Evolutionary conservation across 2,888 invertebrate genomes (phyloP), one percentile per base, ranked within the genome.

Genomic region (Cabera pusaria): DNA sequence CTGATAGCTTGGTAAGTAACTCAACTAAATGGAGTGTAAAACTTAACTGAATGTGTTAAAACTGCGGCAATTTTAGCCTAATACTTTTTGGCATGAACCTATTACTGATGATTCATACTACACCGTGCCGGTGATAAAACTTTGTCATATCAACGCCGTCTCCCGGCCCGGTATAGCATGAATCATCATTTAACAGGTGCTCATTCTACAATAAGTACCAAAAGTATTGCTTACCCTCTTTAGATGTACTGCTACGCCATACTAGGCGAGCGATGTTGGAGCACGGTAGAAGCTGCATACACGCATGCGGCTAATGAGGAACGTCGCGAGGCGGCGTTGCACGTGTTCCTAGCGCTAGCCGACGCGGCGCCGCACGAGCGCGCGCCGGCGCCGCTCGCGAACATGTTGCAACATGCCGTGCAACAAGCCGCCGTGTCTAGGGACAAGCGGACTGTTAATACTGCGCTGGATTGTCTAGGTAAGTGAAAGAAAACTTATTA

Each of bases 171-270:
- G n/a, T n/a, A n/a, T n/a, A n/a, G n/a, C n/a, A n/a, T n/a, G n/a
- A n/a, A n/a, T n/a, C n/a, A n/a, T n/a, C n/a, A n/a, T n/a, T n/a
- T n/a, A n/a, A n/a, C n/a, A n/a, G n/a, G n/a, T n/a, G n/a, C n/a
- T n/a, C n/a, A n/a, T n/a, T n/a, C n/a, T n/a, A n/a, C n/a, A n/a
- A n/a, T n/a, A n/a, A n/a, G n/a, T n/a, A n/a, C n/a, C n/a, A n/a
- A n/a, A n/a, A n/a, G n/a, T n/a, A n/a, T n/a, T n/a, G n/a, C n/a
- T n/a, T n/a, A n/a, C n/a, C n/a, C n/a, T 6, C 28, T 33, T 59
- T 71, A 94, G 94, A 93, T 95, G 90, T 97, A 97, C 74, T 96
- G 97, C 75, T 96, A 94, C 79, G 93, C 93, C 57, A 93, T 97
- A 3, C 82, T 97, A n/a, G 92, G 94, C 47, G 91, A 93, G 21